Evolutionary conservation across 2,888 invertebrate genomes (phyloP).

Genomic region (Amiota mariae): DNA sequence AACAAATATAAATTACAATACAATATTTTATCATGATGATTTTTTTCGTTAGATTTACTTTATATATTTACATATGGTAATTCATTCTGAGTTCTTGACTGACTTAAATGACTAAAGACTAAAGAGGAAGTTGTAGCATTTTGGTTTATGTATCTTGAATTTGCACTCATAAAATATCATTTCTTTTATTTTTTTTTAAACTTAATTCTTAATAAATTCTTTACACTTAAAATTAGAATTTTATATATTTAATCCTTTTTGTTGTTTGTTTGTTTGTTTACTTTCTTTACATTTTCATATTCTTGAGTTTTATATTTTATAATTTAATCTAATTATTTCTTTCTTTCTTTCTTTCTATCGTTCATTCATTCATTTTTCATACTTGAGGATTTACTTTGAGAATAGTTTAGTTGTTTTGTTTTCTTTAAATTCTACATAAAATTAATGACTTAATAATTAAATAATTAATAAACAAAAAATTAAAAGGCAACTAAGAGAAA

Average conservation of each 20-base stretch:
- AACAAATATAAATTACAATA: too few relatives aligned
- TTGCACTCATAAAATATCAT: conserved; percentile 54
- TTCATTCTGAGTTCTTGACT: too few relatives aligned
- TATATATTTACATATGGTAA: too few relatives aligned
- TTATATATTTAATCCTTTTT: conserved; percentile 40
- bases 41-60: too few relatives aligned
- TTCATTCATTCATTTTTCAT: conserved; percentile 33
- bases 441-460: conserved; percentile 9
- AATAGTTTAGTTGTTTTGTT: neutral
- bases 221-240: conserved; percentile 58
- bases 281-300: neutral
- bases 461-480: conserved; percentile 34
- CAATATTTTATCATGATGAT: too few relatives aligned
- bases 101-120: conserved; percentile 28
- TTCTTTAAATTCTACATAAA: neutral
- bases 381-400: neutral
- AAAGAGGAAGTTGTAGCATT: conserved; percentile 55
- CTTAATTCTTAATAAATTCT: conserved; percentile 60
- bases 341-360: conserved; percentile 36
- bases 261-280: neutral
- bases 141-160: conserved; percentile 46
- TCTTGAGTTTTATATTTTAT: conserved; percentile 13
- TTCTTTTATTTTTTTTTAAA: conserved; percentile 35
- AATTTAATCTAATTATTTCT: conserved; percentile 27
- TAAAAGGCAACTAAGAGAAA: conserved; percentile 14